Conservation (phyloP, 2,888 invertebrate genomes). For the Hetaerina titia region DNA sequence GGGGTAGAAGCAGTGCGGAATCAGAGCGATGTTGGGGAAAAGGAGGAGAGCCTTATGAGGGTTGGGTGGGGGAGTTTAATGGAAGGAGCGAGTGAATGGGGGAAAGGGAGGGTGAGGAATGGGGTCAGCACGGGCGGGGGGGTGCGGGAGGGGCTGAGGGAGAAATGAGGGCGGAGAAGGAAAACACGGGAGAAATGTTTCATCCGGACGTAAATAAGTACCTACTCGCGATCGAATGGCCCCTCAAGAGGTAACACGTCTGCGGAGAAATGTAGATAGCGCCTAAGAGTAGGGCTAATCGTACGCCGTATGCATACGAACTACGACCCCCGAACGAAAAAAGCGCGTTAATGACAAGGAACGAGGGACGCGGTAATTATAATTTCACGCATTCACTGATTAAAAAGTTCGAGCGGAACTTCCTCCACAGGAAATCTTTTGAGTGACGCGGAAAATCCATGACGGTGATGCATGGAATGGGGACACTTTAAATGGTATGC, state of each 20-base stretch:
- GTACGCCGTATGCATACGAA: not conserved
- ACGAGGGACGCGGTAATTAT: not conserved
- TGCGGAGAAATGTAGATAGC: not conserved
- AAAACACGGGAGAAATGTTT: conserved; percentile 11
- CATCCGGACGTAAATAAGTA: not conserved
- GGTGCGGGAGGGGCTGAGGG: not conserved
- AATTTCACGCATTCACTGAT: not conserved
- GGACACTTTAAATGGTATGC: not conserved
- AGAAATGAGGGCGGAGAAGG: not conserved
- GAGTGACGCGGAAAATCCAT: too few species aligned
- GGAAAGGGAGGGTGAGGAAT: not conserved
- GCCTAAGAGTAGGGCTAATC: not conserved
- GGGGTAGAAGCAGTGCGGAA: not conserved
- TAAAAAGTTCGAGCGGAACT: not conserved
- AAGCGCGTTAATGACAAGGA: not conserved
- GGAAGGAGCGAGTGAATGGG: not conserved
- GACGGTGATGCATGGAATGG: conserved; percentile 4
- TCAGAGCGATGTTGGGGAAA: not conserved
- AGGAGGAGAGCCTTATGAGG: not conserved
- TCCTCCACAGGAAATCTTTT: not conserved
- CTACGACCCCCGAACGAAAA: too few species aligned
- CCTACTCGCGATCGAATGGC: conserved; percentile 15
- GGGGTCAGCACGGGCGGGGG: not conserved
- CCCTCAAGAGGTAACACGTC: not conserved
- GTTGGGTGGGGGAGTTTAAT: not conserved